Conservation (phyloP, 2,797 vertebrate species). For the Spondyliosoma cantharus region DNA sequence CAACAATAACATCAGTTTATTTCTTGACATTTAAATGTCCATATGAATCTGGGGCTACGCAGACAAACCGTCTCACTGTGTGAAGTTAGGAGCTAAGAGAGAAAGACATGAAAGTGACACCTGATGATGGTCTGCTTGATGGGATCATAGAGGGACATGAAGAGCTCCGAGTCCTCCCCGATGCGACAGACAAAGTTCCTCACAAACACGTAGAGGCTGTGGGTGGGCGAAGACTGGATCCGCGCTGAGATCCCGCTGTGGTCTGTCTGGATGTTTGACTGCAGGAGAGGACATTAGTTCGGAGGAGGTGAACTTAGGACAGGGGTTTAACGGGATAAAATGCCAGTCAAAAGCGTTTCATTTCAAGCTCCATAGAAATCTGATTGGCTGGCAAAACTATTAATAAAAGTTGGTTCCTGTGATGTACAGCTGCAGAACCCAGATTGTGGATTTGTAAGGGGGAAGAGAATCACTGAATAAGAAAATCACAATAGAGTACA, state of each 20-base stretch:
- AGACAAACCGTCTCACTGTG: not conserved
- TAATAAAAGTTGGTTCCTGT: not conserved
- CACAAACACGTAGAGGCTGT: slow-evolving; percentile 98
- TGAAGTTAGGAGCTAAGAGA: not conserved
- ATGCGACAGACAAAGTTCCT: slow-evolving; percentile 98
- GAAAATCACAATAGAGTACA: slow-evolving; percentile 3
- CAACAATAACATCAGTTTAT: not conserved
- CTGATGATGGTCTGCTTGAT: slow-evolving; percentile 92
- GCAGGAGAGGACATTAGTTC: slow-evolving; percentile 30
- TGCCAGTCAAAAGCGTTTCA: not conserved
- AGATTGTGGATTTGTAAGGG: slow-evolving; percentile 3
- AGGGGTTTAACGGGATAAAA: slow-evolving; percentile 9
- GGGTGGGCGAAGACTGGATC: slow-evolving; percentile 94
- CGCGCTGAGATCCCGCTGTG: slow-evolving; percentile 90
- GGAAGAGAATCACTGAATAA: slow-evolving; percentile 18
- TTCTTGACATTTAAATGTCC: not conserved
- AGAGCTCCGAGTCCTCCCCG: slow-evolving; percentile 98
- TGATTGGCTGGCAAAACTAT: slow-evolving; percentile 21
- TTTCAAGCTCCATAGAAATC: slow-evolving; percentile 17
- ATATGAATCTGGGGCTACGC: not conserved
- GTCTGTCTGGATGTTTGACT: slow-evolving; percentile 93
- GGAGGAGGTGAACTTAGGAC: slow-evolving; percentile 8
- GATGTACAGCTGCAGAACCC: slow-evolving; percentile 5
- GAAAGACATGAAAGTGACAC: slow-evolving; percentile 64
- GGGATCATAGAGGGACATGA: slow-evolving; percentile 98